A percentile compares a stretch with the other conserved stretches of the same genome.
These are phyloP conservation scores for Callaeas wilsoni DNA, from an alignment of 2,113 vertebrate genomes.

Conservation along the genomic window DNA sequence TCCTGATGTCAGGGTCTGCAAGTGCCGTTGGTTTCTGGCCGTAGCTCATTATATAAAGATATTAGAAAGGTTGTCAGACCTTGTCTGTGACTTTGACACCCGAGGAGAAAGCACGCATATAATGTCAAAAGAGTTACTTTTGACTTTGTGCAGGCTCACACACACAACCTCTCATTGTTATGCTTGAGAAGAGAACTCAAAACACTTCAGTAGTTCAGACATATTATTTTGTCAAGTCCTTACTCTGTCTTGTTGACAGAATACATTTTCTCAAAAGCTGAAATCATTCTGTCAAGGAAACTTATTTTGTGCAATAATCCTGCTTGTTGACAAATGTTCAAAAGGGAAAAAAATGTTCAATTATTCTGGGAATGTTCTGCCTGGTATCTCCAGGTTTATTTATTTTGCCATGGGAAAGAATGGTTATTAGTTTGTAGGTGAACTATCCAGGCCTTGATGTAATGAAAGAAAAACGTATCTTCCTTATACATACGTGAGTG, in stretches of 20 bases:
- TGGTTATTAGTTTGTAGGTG: conserved; percentile 29
- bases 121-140: conserved; percentile 8
- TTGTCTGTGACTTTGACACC: conserved; percentile 14
- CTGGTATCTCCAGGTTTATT: conserved; percentile 30
- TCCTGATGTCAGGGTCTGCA: neutral
- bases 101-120: neutral
- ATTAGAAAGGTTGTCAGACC: neutral
- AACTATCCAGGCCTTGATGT: neutral
- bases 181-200: conserved; percentile 42
- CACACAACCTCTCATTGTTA: conserved; percentile 35
- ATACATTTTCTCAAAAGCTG: conserved; percentile 65
- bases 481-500: neutral
- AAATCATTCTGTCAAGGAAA: conserved; percentile 68
- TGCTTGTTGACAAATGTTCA: conserved; percentile 64
- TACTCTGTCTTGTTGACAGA: conserved; percentile 65
- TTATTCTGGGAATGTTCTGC: conserved; percentile 53
- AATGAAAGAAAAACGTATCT: conserved; percentile 11
- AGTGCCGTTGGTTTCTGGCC: accelerated
- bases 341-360: conserved; percentile 47
- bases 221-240: conserved; percentile 69
- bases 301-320: conserved; percentile 60
- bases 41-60: neutral
- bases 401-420: conserved; percentile 43
- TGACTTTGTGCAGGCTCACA: neutral
- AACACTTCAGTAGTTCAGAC: conserved; percentile 44